Base-by-base conservation (phyloP, 1,140 invertebrate species). In the Thereuonema tuberculata region DNA sequence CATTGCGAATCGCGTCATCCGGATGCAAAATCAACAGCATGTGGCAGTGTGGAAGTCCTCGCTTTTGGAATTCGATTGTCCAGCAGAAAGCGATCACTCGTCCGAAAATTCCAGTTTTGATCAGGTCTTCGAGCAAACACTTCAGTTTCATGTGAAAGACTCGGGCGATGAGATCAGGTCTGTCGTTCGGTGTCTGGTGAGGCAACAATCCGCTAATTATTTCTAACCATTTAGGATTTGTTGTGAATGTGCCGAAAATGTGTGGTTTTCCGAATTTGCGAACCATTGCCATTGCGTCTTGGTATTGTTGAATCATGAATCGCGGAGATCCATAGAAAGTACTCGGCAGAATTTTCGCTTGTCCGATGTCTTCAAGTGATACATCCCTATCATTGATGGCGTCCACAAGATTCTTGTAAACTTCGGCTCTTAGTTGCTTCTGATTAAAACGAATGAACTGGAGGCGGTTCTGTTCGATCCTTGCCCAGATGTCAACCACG, bases 391-490 rank as follows among this genome's bases (percentile, higher is more conserved):
- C 76, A 73, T 48, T 21, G 24, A 50, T 56, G 57, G 20, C 24
- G 56, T 75, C 63, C 62, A 65, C 66, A 27, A 78, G 64, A 61
- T 74, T 71, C 58, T 73, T 68, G 62, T 79, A 78, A 23, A 72
- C 63, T 63, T 78, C 74, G 25, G 66, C 67, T 58, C 74, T 66
- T n/a, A 79, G 63, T 63, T 74, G 69, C n/a, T 58, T 66, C 67
- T 80, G 75, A 68, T 78, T 74, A 2, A 66, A 65, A 57, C 67
- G 29, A 26, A 76, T 72, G 61, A 64, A 77, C 26, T 63, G 59
- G 12, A 75, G 64, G 52, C 74, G 63, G 65, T 75, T 71, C 43
- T 59, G 72, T 69, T 77, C 74, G 52, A 79, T 71, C 71, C 77
- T 78, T 2, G 37, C 37, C 37, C 37, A 43, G n/a, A 43, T 9